phyloP scores from a whole-genome alignment of 2,113 vertebrate genomes.

The Gyps fulvus region DNA sequence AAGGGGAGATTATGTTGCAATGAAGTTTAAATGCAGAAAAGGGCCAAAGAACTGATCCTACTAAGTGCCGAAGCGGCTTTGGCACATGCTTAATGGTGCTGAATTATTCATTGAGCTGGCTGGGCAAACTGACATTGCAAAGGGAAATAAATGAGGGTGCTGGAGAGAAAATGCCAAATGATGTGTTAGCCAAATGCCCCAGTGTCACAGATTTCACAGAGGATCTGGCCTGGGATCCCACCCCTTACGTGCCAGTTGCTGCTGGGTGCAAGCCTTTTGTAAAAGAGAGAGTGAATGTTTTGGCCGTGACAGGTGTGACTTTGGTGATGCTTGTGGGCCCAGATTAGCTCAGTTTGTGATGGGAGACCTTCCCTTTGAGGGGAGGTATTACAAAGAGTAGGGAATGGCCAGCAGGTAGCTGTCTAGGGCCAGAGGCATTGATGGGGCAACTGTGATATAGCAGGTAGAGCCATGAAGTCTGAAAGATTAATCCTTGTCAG shows the following conservation, averaged over 20 bases:
- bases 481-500: neutral
- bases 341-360: neutral
- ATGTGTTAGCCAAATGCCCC: neutral
- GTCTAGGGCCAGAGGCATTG: neutral
- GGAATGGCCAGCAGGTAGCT: neutral
- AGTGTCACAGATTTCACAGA: neutral
- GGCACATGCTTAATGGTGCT: neutral
- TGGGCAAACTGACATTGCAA: neutral
- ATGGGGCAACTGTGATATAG: neutral
- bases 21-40: neutral
- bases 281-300: neutral
- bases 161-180: neutral
- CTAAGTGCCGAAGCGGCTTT: neutral
- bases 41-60: neutral
- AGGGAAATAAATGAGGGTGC: neutral
- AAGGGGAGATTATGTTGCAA: slow-evolving; percentile 6
- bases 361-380: neutral
- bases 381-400: neutral
- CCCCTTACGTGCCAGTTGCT: neutral
- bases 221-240: neutral
- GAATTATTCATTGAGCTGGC: slow-evolving; percentile 46
- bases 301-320: neutral
- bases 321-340: neutral
- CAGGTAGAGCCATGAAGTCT: neutral
- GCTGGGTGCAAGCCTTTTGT: neutral